Percentiles rank a stretch among this genome's conserved stretches.
Evolutionary conservation across 2,888 invertebrate species (phyloP).

Genomic region (Volucella bombylans): DNA sequence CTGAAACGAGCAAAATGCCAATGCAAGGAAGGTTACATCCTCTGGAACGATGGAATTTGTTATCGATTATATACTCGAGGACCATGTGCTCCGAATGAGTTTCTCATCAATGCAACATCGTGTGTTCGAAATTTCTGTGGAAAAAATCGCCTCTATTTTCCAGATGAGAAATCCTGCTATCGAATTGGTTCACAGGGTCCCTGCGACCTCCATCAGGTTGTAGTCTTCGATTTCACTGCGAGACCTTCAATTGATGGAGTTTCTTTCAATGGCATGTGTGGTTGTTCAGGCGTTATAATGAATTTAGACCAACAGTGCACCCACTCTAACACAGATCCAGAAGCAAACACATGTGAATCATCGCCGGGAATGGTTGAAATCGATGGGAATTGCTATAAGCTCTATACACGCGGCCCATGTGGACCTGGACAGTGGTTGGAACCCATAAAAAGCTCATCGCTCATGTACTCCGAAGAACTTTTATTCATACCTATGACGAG

Average conservation of each 20-base stretch:
- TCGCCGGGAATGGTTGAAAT: slow-evolving; percentile 86
- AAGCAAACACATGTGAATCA: slow-evolving; percentile 84
- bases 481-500: slow-evolving; percentile 69
- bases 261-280: slow-evolving; percentile 92
- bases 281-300: slow-evolving; percentile 84
- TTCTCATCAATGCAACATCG: slow-evolving; percentile 87
- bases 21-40: slow-evolving; percentile 88
- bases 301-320: slow-evolving; percentile 81
- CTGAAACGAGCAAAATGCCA: slow-evolving; percentile 84
- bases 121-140: slow-evolving; percentile 89
- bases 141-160: slow-evolving; percentile 89
- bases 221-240: slow-evolving; percentile 91
- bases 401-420: slow-evolving; percentile 91
- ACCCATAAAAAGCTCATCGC: slow-evolving; percentile 83
- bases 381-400: slow-evolving; percentile 88
- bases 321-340: slow-evolving; percentile 74
- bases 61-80: slow-evolving; percentile 91
- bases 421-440: slow-evolving; percentile 88
- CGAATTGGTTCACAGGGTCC: slow-evolving; percentile 90
- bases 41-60: slow-evolving; percentile 87
- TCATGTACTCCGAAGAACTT: slow-evolving; percentile 54
- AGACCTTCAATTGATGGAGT: slow-evolving; percentile 91
- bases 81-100: slow-evolving; percentile 87
- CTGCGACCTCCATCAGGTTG: slow-evolving; percentile 88
- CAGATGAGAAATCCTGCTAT: slow-evolving; percentile 89